Percentiles rank a stretch among this genome's conserved stretches.
Evolutionary conservation across 2,797 vertebrate species (phyloP).

Genomic region (Perodicticus potto): DNA sequence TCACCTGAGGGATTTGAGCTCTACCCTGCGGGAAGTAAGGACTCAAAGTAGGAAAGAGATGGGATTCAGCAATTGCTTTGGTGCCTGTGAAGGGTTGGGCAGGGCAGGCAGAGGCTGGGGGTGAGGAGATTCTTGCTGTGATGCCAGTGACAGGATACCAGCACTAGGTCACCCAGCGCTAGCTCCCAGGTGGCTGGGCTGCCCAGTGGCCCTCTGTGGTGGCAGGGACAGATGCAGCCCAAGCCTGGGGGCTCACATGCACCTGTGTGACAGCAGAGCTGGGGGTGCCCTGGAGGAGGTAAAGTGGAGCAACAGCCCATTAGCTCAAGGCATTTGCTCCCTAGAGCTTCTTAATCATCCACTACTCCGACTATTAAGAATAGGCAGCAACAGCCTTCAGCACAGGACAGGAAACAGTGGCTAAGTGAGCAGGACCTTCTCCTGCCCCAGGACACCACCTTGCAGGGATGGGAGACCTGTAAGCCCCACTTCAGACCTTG

Average conservation of each 20-base stretch:
- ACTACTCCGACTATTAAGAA: neutral
- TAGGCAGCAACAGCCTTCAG: too few species aligned
- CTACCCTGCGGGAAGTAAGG: neutral
- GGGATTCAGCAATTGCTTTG: neutral
- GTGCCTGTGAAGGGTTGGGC: neutral
- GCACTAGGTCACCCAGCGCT: neutral
- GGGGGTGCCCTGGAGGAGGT: neutral
- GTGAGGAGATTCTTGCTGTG: neutral
- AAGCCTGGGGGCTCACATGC: neutral
- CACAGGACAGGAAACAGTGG: neutral
- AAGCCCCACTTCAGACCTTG: neutral
- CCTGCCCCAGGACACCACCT: neutral
- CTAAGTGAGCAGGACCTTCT: neutral
- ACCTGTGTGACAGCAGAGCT: neutral
- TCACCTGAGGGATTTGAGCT: neutral
- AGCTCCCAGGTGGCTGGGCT: neutral
- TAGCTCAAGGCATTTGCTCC: neutral
- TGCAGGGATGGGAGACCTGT: neutral
- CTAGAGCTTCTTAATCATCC: neutral
- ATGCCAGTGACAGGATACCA: neutral
- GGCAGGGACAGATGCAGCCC: neutral
- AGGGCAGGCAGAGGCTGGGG: neutral
- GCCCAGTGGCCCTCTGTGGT: fast-evolving
- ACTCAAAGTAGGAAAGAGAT: neutral
- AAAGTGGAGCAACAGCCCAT: neutral